Percentiles rank a stretch among this genome's conserved stretches.
Evolutionary conservation across 2,113 vertebrate genomes (phyloP).

Genomic region (Eretmochelys imbricata): DNA sequence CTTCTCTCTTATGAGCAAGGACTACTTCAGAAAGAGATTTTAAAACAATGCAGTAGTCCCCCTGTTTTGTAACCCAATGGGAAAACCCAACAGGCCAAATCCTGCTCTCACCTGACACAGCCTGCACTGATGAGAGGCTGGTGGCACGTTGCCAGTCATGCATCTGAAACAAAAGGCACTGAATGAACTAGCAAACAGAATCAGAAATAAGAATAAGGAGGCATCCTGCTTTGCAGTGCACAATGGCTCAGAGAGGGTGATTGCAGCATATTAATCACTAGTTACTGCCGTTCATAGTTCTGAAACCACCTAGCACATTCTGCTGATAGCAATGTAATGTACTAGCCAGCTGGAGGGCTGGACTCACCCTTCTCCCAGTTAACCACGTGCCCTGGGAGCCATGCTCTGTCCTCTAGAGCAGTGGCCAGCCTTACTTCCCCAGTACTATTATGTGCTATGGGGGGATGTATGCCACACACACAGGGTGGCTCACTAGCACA

Average conservation of each 20-base stretch:
- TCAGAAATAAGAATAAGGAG: not conserved
- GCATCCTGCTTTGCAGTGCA: not conserved
- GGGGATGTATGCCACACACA: fast-evolving
- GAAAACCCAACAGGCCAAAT: not conserved
- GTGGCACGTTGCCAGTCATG: not conserved
- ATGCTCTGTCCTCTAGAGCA: not conserved
- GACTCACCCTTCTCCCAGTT: not conserved
- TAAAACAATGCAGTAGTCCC: not conserved
- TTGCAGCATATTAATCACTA: not conserved
- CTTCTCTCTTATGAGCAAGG: constrained; percentile 10
- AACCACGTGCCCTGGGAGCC: not conserved
- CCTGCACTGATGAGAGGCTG: not conserved
- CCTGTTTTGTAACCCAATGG: not conserved
- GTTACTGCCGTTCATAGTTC: not conserved
- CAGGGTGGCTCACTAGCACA: not conserved
- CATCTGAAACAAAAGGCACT: not conserved
- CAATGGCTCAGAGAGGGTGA: not conserved
- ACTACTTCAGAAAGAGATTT: not conserved
- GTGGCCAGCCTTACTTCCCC: not conserved
- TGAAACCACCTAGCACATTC: not conserved
- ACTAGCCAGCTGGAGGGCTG: not conserved
- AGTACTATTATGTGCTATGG: fast-evolving
- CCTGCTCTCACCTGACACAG: not conserved
- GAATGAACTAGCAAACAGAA: not conserved
- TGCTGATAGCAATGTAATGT: not conserved